Conservation (phyloP, 2,797 vertebrate genomes). For the Neosilurus hyrtlii region DNA sequence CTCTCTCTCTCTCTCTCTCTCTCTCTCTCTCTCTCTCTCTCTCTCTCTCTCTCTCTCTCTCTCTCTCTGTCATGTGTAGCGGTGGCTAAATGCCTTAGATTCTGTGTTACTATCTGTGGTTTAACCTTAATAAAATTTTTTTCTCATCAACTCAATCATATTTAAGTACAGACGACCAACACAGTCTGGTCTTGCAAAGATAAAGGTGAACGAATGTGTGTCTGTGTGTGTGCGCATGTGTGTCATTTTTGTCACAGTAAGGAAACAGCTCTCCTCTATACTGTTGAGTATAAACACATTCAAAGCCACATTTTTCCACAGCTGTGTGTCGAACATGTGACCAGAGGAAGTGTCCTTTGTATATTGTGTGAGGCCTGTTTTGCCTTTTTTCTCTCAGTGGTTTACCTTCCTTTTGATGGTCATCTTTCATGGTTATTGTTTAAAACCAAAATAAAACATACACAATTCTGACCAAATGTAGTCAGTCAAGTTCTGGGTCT, state of each 20-base stretch:
- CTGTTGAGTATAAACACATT: constrained; percentile 37
- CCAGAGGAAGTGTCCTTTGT: constrained; percentile 38
- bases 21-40: too few species aligned
- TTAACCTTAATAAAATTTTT: constrained; percentile 29
- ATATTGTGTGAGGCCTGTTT: background rate
- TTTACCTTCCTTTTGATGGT: too few species aligned
- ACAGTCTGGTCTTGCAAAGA: constrained; percentile 4
- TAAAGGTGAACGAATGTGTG: background rate
- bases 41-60: too few species aligned
- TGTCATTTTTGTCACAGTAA: constrained; percentile 40
- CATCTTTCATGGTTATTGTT: constrained; percentile 1
- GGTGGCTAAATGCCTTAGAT: constrained; percentile 39
- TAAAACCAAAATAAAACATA: background rate
- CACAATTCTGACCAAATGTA: background rate
- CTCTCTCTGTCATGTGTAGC: background rate
- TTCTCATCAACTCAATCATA: constrained; percentile 28
- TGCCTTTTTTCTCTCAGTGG: constrained; percentile 9
- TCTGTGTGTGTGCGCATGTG: constrained; percentile 14
- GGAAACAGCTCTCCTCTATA: constrained; percentile 34
- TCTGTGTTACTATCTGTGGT: constrained; percentile 30
- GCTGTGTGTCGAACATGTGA: constrained; percentile 43
- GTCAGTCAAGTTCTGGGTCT: background rate
- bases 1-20: too few species aligned
- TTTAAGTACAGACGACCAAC: constrained; percentile 14
- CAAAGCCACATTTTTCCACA: constrained; percentile 41